Evolutionary conservation across 2,888 invertebrate species (phyloP).

Genomic region (Cotesia congregata): DNA sequence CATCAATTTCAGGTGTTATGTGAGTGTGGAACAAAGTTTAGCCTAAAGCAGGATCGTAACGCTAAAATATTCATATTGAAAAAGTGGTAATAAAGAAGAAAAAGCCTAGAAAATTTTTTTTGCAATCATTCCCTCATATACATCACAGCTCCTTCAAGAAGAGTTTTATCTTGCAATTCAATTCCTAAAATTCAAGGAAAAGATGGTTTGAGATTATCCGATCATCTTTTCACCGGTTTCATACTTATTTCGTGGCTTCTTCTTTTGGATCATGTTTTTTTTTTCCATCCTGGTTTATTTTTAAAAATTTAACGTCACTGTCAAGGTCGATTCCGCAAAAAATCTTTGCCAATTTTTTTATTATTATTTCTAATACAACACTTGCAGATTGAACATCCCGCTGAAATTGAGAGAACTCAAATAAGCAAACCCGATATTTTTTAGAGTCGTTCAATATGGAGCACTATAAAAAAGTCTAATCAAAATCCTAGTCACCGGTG

Average conservation of each 20-base stretch:
- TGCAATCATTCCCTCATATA: not conserved
- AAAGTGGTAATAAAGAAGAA: not conserved
- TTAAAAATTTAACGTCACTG: no score
- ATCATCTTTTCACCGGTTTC: not conserved
- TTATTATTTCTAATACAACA: no score
- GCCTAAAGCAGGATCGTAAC: not conserved
- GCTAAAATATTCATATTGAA: not conserved
- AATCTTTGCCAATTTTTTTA: no score
- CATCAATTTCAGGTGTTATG: not conserved
- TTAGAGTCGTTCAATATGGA: no score
- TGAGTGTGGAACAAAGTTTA: not conserved
- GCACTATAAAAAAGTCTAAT: no score
- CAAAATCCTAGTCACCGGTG: no score
- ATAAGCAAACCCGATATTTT: no score
- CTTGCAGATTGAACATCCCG: no score
- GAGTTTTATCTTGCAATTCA: not conserved
- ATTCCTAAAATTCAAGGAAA: not conserved
- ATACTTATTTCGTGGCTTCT: not conserved
- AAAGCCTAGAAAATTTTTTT: slow-evolving; percentile 12
- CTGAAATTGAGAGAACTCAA: no score
- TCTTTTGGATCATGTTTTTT: not conserved
- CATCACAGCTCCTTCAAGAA: not conserved
- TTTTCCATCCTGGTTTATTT: not conserved
- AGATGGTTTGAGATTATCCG: not conserved
- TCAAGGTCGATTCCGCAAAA: no score